These are phyloP conservation scores for Eustalomyia histrio DNA, from an alignment of 2,888 invertebrate species.

Conservation along the genomic window DNA sequence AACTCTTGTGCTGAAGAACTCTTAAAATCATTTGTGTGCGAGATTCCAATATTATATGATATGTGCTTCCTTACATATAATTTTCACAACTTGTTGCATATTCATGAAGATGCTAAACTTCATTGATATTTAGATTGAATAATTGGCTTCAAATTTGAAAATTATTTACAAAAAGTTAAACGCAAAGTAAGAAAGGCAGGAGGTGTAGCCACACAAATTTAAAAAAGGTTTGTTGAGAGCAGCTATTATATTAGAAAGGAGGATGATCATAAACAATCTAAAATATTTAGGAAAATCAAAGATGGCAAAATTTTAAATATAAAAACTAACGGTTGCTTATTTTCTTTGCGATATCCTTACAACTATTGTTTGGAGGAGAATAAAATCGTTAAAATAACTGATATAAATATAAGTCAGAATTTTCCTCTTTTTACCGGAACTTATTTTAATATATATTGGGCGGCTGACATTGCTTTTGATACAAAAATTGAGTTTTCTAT, in stretches of 20 bases:
- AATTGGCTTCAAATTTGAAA: constrained; percentile 61
- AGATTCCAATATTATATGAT: constrained; percentile 39
- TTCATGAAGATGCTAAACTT: constrained; percentile 54
- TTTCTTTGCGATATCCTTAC: constrained; percentile 37
- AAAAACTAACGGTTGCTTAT: constrained; percentile 27
- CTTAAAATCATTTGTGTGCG: constrained; percentile 49
- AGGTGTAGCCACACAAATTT: constrained; percentile 50
- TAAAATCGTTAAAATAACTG: constrained; percentile 47
- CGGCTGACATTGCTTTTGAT: constrained; percentile 48
- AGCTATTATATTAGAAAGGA: constrained; percentile 44
- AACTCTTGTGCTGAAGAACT: constrained; percentile 50
- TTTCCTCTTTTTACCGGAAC: constrained; percentile 29
- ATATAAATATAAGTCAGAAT: constrained; percentile 41
- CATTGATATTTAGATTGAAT: constrained; percentile 54
- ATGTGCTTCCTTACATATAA: constrained; percentile 41
- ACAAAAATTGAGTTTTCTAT: constrained; percentile 49
- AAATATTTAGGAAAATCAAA: constrained; percentile 30
- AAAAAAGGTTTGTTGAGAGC: constrained; percentile 48
- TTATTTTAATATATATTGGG: constrained; percentile 49
- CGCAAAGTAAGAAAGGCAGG: constrained; percentile 43
- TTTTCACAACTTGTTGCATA: constrained; percentile 52
- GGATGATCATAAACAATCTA: constrained; percentile 32
- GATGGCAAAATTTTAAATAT: constrained; percentile 40
- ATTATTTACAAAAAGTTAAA: constrained; percentile 57
- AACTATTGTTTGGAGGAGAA: constrained; percentile 40